phyloP scores from a whole-genome alignment of 2,797 vertebrate species.

The Pseudomugil tenellus region DNA sequence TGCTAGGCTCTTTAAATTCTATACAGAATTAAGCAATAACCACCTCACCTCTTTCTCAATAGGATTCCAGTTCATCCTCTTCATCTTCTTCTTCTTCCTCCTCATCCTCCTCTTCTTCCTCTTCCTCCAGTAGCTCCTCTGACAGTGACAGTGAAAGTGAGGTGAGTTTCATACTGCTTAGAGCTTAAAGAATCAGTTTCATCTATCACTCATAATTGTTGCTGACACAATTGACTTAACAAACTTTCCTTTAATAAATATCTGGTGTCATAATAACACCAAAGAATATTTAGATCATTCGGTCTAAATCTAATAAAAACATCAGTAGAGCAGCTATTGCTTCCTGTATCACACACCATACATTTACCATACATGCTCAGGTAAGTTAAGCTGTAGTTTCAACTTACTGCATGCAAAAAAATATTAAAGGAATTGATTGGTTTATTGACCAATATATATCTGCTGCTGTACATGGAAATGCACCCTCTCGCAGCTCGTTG shows the following conservation, averaged over 20 bases:
- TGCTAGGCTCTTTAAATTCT: slow-evolving; percentile 7
- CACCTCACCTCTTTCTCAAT: slow-evolving; percentile 11
- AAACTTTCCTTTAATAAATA: not conserved
- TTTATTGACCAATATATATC: not conserved
- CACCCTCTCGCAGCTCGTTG: not conserved
- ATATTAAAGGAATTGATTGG: not conserved
- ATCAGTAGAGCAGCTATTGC: not conserved
- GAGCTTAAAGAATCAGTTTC: not conserved
- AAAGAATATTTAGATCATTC: not conserved
- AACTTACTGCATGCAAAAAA: not conserved
- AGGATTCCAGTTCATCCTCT: slow-evolving; percentile 65
- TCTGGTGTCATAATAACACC: not conserved
- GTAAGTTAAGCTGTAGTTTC: not conserved
- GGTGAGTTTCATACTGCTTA: slow-evolving; percentile 44
- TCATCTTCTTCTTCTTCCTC: slow-evolving; percentile 45
- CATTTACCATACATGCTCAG: not conserved
- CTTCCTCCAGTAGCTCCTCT: slow-evolving; percentile 69
- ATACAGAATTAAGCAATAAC: slow-evolving; percentile 10
- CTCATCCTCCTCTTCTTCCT: slow-evolving; percentile 58
- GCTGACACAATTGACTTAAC: not conserved
- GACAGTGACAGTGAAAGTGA: slow-evolving; percentile 78
- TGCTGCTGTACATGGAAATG: not conserved
- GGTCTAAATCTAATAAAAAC: not conserved
- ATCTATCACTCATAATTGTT: not conserved
- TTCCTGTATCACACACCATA: not conserved